A percentile compares a stretch with the other conserved stretches of the same genome.
These are phyloP conservation scores for Caradrina clavipalpis DNA, from an alignment of 2,888 invertebrate genomes.

Conservation along the genomic window DNA sequence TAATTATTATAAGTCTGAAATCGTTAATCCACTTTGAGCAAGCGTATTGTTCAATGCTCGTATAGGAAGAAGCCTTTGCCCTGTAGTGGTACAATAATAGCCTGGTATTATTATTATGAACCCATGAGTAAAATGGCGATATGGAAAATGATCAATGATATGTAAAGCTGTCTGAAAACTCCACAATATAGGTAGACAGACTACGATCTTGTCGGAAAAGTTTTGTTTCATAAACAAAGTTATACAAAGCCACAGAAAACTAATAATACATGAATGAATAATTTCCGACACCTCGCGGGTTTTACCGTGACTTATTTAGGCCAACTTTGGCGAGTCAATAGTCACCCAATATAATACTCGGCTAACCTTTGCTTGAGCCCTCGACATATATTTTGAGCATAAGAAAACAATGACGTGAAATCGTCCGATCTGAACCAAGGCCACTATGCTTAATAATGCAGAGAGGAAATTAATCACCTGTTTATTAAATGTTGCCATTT, in stretches of 20 bases:
- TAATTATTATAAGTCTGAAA: too few species aligned
- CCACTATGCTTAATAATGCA: slow-evolving; percentile 77
- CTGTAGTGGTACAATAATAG: too few species aligned
- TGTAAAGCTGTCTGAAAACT: neutral
- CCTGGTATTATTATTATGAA: too few species aligned
- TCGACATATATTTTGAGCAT: slow-evolving; percentile 89
- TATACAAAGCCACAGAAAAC: slow-evolving; percentile 20
- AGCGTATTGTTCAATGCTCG: too few species aligned
- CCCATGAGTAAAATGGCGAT: slow-evolving; percentile 2
- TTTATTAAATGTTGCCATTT: slow-evolving; percentile 76
- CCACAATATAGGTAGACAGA: neutral
- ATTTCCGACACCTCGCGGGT: slow-evolving; percentile 30
- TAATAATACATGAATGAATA: slow-evolving; percentile 22
- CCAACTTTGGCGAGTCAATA: slow-evolving; percentile 46
- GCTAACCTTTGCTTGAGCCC: slow-evolving; percentile 87
- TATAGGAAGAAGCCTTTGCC: too few species aligned
- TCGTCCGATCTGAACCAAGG: slow-evolving; percentile 86
- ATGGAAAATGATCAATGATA: neutral
- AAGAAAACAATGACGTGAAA: slow-evolving; percentile 90
- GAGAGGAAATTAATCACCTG: slow-evolving; percentile 81
- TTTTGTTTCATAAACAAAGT: neutral
- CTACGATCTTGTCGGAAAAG: neutral
- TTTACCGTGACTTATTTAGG: slow-evolving; percentile 54
- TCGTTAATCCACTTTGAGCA: too few species aligned
- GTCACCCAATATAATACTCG: slow-evolving; percentile 75